Base-by-base conservation (phyloP, 2,888 invertebrate genomes). In the Lepidochitona cinerea region DNA sequence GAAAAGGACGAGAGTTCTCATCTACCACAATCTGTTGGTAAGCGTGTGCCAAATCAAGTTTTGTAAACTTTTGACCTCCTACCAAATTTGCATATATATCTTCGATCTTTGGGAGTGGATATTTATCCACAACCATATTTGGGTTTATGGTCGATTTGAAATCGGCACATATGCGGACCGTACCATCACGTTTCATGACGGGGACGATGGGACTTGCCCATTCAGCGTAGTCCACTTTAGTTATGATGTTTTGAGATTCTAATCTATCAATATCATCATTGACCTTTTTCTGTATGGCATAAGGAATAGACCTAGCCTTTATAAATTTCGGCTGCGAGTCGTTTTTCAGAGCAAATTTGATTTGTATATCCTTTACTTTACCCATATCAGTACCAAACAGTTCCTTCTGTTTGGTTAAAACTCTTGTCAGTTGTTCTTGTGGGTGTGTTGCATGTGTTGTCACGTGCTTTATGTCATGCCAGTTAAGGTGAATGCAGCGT, bases 131-230 rank as follows among this genome's bases (percentile, higher is more conserved):
- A 3, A 37, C 49, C 14, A 75, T 18, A 2, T 18, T n/a, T 18
- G 64, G 72, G 52, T 78, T 78, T 4, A 78, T 37, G 3, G 78
- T 68, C 4, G 75, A 33, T n/a, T 73, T 75, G n/a, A 73, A 79
- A 66, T 78, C 78, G 0, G 75, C 74, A 72, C 78, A 78, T 35
- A 79, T 65, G 26, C 73, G 12, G 35, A 32, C 79, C n/a, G 72
- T 49, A 14, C 78, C 76, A 53, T 76, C 70, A 26, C 75, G 59
- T 72, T 84, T 84, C 0, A 75, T 65, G 9, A 84, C 79, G 23
- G 80, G 78, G 1, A 84, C 81, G 23, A 83, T 79, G 0, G 83
- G 82, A 36, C 83, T 79, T 2, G 81, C 83, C 82, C 80, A 84
- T 0, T 83, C 71, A 74, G 75, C 76, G 26, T 72, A 65, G 2